Percentiles rank a stretch among this genome's conserved stretches.
Conservation (phyloP, 2,888 invertebrate genomes). For the Spisula subtruncata region DNA sequence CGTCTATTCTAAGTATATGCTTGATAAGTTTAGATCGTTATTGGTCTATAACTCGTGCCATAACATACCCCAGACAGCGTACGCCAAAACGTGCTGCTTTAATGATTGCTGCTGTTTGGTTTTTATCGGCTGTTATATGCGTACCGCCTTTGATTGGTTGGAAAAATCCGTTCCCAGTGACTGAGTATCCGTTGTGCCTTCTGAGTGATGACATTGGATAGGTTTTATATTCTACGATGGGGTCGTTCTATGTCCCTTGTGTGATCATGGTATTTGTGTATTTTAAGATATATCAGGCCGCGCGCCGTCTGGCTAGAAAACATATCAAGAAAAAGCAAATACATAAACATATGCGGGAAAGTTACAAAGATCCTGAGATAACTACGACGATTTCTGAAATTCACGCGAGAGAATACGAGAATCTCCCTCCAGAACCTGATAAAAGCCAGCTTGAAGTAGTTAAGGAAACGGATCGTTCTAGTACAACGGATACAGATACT, state of each 20-base stretch:
- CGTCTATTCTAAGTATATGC: constrained; percentile 98
- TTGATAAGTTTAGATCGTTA: constrained; percentile 98
- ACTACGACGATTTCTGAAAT: not conserved
- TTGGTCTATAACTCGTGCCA: constrained; percentile 98
- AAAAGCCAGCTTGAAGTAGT: not conserved
- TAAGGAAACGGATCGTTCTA: not conserved
- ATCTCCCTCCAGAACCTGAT: not conserved
- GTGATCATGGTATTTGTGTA: constrained; percentile 99
- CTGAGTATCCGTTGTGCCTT: constrained; percentile 84
- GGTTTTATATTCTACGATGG: constrained; percentile 98
- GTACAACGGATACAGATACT: not conserved
- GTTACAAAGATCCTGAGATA: not conserved
- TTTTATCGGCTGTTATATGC: constrained; percentile 97
- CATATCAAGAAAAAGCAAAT: constrained; percentile 71
- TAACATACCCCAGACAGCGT: constrained; percentile 96
- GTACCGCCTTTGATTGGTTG: constrained; percentile 98
- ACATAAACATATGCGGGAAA: constrained; percentile 43
- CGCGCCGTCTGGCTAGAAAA: constrained; percentile 95
- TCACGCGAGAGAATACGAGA: not conserved
- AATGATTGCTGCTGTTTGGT: constrained; percentile 98
- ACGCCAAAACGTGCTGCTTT: constrained; percentile 96
- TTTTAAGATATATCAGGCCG: constrained; percentile 98
- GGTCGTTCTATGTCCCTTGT: constrained; percentile 99
- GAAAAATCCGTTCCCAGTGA: constrained; percentile 90
- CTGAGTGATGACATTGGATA: constrained; percentile 97